These are phyloP conservation scores for Pomacea canaliculata DNA, from an alignment of 2,888 invertebrate genomes.

Conservation along the genomic window DNA sequence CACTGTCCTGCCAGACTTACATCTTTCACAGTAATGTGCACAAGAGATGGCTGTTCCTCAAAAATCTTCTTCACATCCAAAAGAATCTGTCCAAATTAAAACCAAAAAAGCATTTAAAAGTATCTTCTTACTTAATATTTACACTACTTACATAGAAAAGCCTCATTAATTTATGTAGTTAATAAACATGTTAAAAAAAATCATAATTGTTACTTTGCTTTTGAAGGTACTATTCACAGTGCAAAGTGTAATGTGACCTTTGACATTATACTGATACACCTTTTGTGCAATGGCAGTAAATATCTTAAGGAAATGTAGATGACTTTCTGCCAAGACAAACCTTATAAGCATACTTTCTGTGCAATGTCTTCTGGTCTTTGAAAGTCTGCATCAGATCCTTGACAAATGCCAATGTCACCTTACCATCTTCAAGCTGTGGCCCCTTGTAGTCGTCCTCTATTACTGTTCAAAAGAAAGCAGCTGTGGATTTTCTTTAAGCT, in stretches of 20 bases:
- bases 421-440: conserved; percentile 80
- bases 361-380: conserved; percentile 91
- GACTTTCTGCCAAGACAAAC: conserved; percentile 63
- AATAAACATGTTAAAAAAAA: too few species aligned
- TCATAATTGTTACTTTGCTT: too few species aligned
- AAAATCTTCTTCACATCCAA: conserved; percentile 89
- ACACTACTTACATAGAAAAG: too few species aligned
- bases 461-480: conserved; percentile 73
- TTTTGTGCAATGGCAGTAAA: too few species aligned
- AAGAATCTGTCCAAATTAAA: conserved; percentile 80
- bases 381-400: conserved; percentile 89
- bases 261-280: too few species aligned
- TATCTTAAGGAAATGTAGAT: too few species aligned
- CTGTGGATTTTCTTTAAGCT: not conserved
- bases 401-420: conserved; percentile 91
- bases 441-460: conserved; percentile 96
- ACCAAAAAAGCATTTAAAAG: conserved; percentile 1
- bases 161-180: too few species aligned
- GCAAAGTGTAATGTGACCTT: too few species aligned
- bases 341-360: conserved; percentile 97
- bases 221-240: too few species aligned
- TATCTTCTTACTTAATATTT: not conserved
- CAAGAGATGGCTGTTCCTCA: conserved; percentile 85
- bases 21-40: conserved; percentile 89
- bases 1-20: conserved; percentile 49